Evolutionary conservation across 2,113 vertebrate species (phyloP), one percentile per base, ranked within the genome.

Genomic region (Gorsachius goisagi): DNA sequence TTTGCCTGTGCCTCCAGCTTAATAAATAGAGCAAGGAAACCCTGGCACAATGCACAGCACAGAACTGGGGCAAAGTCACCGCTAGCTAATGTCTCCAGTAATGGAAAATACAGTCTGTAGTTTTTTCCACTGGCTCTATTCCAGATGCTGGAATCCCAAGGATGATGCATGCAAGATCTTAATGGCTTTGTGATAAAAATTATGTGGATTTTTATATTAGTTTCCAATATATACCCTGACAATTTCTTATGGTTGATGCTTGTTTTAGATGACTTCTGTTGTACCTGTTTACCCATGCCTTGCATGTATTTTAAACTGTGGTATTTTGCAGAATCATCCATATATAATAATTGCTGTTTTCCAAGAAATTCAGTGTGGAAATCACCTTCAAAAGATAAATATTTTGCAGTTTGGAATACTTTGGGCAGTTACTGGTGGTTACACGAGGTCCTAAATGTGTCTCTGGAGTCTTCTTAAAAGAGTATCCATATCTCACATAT

Each of bases 11-110:
- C 79, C 1, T 0, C 49, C 33, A 85, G n/a, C 47, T 87, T 90
- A 82, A 95, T 88, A 92, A 92, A 85, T 49, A 85, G 63, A 83
- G 53, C 72, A 68, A 87, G 78, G 69, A 75, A 89, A 35, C 35
- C 22, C 50, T 81, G 91, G 66, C 33, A 81, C 39, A 67, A 35
- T 16, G 30, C 13, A 39, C 47, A 60, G 24, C 45, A 53, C 22
- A 59, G 44, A 78, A 44, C 30, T 75, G 53, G 33, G 88, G 53
- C 35, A 75, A 78, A 82, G 44, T 81, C 24, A 52, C 19, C 44
- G 18, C 39, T 72, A 58, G 30, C 33, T 53, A 37, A 47, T 22
- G 9, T 33, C 21, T 94, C 17, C 15, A 53, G 35, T 30, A 58
- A 52, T 56, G 45, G 41, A 91, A 85, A 91, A 85, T 33, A 28